A percentile compares a stretch with the other conserved stretches of the same genome.
Conservation (phyloP, 2,113 vertebrate species). For the Oncorhynchus mykiss region DNA sequence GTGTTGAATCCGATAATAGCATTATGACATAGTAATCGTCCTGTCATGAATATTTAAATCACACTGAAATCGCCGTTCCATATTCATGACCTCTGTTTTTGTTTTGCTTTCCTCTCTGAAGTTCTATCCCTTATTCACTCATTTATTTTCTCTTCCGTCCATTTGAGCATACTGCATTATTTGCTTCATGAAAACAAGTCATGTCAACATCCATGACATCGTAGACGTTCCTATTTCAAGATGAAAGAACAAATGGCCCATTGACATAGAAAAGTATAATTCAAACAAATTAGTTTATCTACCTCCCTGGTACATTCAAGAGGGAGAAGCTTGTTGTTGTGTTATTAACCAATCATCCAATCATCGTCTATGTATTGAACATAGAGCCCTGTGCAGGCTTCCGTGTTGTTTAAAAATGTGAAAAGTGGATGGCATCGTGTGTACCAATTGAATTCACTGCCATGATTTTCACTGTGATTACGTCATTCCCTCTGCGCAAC, state of each 20-base stretch:
- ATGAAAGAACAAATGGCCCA: background rate
- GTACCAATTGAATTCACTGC: too few species aligned
- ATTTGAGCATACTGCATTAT: background rate
- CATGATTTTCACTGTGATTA: too few species aligned
- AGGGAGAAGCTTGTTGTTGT: background rate
- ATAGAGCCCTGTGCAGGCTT: too few species aligned
- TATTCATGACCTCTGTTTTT: slow-evolving; percentile 72
- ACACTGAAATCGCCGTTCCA: slow-evolving; percentile 62
- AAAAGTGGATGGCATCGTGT: too few species aligned
- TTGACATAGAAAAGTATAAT: background rate
- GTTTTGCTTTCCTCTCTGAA: slow-evolving; percentile 42
- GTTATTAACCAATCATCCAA: too few species aligned
- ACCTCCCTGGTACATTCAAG: background rate
- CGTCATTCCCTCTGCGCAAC: too few species aligned
- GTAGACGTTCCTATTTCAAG: background rate
- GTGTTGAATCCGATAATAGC: slow-evolving; percentile 65
- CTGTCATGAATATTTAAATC: slow-evolving; percentile 74
- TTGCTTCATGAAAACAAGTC: too few species aligned
- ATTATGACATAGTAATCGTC: slow-evolving; percentile 72
- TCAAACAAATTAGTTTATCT: background rate
- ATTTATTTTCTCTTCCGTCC: slow-evolving; percentile 20
- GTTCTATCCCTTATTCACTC: slow-evolving; percentile 5
- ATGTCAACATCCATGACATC: too few species aligned
- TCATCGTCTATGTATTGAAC: too few species aligned
- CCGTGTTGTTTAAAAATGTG: too few species aligned